Evolutionary conservation across 2,888 invertebrate species (phyloP), one percentile per base, ranked within the genome.

Genomic region (Amblyjoppa fuscipennis): DNA sequence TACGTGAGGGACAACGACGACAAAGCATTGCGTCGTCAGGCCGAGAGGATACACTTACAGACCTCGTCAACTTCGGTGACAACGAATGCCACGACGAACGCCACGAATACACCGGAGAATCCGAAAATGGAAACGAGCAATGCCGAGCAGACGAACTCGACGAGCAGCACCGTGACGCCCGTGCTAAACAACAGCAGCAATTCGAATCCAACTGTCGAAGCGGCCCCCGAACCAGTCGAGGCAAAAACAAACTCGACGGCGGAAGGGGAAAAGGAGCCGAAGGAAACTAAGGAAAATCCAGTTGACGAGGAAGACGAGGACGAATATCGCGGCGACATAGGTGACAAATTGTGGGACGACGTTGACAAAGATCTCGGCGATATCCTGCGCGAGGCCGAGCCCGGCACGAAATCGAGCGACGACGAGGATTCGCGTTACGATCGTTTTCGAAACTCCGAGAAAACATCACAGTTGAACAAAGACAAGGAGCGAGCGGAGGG

Each of bases 361-460:
- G 97, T 97, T 45, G 97, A 97, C 92, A 97, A 97, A 92, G 97
- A 97, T 93, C 95, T 97, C 84, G 97, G 97, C 5, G 97, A 97
- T 91, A 95, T 97, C 77, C 94, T 97, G 51, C 96, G 97, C 16
- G 93, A 94, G 81, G 96, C 96, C 41, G 96, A 96, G 87, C 95
- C 95, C 0, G 96, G 96, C 0, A 94, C 93, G 56, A 95, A 95
- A 83, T 95, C 95, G 2, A 96, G 96, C 64, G 96, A 96, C 87
- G 96, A 96, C 88, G 97, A 97, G 88, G 97, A 96, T 91, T 94
- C 90, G 91, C 96, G 96, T 89, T 96, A 96, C 89, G 96, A 96
- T 93, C 95, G 96, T 89, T 96, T 96, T 91, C 95, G 96, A 75
- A 96, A 96, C 93, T 96, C 96, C 88, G 96, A 96, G 91, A 96